Evolutionary conservation across 2,888 invertebrate genomes (phyloP), one percentile per base, ranked within the genome.

Genomic region (Nysson spinosus): DNA sequence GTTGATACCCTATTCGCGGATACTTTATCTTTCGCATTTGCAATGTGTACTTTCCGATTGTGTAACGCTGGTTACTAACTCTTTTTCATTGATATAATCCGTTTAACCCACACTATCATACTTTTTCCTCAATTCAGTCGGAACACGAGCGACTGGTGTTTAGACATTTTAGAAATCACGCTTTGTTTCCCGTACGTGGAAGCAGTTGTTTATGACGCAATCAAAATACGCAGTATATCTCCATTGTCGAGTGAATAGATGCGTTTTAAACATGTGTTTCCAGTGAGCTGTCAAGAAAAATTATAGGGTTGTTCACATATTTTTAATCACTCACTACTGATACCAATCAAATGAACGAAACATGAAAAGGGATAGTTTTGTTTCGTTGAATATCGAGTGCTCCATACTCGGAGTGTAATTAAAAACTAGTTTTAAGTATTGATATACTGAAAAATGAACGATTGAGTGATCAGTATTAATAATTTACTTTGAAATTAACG

Each of bases 231-330:
- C 60, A 44, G 46, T 66, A 43, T 22, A 47, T 54, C 58, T 54
- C 32, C 57, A 72, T 71, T 69, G 68, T 69, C 54, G 47, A 52
- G 55, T 24, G 51, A 44, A 55, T 26, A 43, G 49, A 30, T 26
- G 20, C 30, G 57, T 24, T 39, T 46, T 40, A 57, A 47, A 61
- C 58, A 58, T 62, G 63, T 55, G 43, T 39, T 24, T 35, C 44
- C 37, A 35, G 35, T 12, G 32, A 46, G 37, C 30, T 74, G 74
- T 69, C 69, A 44, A 24, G 44, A 43, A 43, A 67, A 72, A 75
- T 75, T 75, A 74, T 74, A 72, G 60, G 56, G 43, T 49, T 57
- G 73, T 57, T 65, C 17, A 35, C 60, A 55, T 65, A 66, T 60
- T 44, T 68, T 52, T n/a, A n/a, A 43, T 17, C 14, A 3, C 40